phyloP scores from a whole-genome alignment of 1,140 invertebrate species.

The Bombus affinis region DNA sequence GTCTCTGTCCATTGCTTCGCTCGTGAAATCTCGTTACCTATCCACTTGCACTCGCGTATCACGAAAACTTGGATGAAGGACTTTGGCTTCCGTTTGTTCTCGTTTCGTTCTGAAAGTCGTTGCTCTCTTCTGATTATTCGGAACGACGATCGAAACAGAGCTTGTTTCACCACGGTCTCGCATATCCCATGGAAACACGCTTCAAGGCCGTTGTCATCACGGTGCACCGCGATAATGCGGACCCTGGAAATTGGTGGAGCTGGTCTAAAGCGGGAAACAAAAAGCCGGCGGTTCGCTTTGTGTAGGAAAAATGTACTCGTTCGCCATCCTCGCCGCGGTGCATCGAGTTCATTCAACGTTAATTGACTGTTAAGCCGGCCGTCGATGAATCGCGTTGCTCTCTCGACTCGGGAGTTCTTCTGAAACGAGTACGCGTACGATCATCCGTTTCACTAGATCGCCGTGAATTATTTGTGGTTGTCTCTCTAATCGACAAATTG shows the following conservation, averaged over 20 bases:
- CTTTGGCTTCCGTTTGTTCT: background rate
- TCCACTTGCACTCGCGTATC: background rate
- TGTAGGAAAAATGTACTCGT: background rate
- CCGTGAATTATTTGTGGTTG: background rate
- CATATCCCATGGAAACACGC: background rate
- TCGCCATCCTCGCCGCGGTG: background rate
- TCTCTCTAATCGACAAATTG: background rate
- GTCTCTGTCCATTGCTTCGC: background rate
- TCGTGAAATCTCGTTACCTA: conserved; percentile 1
- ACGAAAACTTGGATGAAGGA: background rate
- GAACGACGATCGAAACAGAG: background rate
- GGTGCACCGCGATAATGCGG: background rate
- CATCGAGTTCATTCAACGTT: conserved; percentile 2
- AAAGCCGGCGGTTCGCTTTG: background rate
- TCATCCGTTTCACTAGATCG: background rate
- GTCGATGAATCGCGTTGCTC: background rate
- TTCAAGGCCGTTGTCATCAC: conserved; percentile 8
- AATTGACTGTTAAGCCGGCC: conserved; percentile 8
- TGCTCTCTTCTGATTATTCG: background rate
- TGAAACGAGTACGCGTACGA: background rate
- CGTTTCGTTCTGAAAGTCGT: background rate
- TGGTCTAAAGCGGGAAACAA: background rate
- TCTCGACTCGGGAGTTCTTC: background rate
- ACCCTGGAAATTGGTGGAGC: conserved; percentile 9
- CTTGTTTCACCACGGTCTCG: background rate